A percentile compares a stretch with the other conserved stretches of the same genome.
phyloP scores from a whole-genome alignment of 2,113 vertebrate genomes.

The Gallinago jamesoni region DNA sequence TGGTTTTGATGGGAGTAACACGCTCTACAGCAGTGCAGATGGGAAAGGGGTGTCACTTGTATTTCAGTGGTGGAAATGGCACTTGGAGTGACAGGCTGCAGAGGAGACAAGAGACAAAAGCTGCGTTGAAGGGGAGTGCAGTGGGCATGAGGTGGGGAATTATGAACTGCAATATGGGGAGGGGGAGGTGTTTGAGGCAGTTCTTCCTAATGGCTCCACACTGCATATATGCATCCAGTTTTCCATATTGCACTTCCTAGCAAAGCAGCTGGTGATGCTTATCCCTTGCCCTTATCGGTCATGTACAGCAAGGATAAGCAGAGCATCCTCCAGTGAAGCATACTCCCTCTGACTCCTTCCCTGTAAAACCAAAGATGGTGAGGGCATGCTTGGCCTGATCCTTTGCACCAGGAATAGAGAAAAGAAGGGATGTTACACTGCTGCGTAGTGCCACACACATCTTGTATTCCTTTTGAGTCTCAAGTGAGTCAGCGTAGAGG shows the following conservation, averaged over 20 bases:
- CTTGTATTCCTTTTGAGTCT: neutral
- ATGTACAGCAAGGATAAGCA: neutral
- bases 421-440: neutral
- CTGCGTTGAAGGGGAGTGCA: neutral
- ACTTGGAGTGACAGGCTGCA: neutral
- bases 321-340: neutral
- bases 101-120: neutral
- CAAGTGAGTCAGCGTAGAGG: neutral
- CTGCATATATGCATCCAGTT: conserved; percentile 49
- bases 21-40: neutral
- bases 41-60: neutral
- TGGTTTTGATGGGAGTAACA: neutral
- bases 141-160: neutral
- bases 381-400: neutral
- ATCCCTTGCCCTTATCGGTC: neutral
- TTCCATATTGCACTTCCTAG: conserved; percentile 2
- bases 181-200: neutral
- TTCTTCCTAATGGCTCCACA: conserved; percentile 30
- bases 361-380: neutral
- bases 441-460: neutral
- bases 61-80: neutral
- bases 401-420: neutral
- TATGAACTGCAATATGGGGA: neutral
- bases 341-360: neutral
- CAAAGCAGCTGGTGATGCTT: conserved; percentile 37